Evolutionary conservation across 2,797 vertebrate genomes (phyloP).

Genomic region (Falco columbarius): DNA sequence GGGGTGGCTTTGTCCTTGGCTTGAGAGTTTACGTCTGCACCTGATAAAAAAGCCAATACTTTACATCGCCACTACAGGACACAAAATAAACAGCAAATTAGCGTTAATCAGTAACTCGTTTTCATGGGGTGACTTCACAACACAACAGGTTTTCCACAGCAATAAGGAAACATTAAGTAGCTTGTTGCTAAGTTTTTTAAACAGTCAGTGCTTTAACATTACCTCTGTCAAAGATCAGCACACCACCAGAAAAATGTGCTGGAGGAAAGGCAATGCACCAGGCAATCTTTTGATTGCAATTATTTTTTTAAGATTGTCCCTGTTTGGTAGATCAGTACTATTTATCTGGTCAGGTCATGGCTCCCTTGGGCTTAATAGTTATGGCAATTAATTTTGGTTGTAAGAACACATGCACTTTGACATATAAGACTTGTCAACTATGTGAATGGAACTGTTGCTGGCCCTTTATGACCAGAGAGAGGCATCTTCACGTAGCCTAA

Average conservation of each 20-base stretch:
- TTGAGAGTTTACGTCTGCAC: constrained; percentile 87
- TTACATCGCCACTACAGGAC: neutral
- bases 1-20: constrained; percentile 91
- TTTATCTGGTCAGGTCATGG: neutral
- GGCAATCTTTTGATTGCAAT: neutral
- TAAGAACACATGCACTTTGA: neutral
- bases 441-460: neutral
- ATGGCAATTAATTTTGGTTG: neutral
- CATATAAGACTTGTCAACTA: neutral
- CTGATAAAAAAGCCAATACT: constrained; percentile 72
- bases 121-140: neutral
- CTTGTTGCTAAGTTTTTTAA: neutral
- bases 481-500: neutral
- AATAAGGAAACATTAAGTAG: neutral
- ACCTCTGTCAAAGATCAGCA: neutral
- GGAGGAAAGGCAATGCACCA: neutral
- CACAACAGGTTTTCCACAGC: neutral
- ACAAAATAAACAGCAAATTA: neutral
- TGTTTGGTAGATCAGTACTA: neutral
- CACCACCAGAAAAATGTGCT: rapidly evolving
- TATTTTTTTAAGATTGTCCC: neutral
- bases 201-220: neutral
- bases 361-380: neutral
- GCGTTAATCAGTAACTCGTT: neutral
- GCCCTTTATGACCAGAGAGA: neutral